Conservation (phyloP, 2,888 invertebrate genomes). For the Microplitis deprimator region DNA sequence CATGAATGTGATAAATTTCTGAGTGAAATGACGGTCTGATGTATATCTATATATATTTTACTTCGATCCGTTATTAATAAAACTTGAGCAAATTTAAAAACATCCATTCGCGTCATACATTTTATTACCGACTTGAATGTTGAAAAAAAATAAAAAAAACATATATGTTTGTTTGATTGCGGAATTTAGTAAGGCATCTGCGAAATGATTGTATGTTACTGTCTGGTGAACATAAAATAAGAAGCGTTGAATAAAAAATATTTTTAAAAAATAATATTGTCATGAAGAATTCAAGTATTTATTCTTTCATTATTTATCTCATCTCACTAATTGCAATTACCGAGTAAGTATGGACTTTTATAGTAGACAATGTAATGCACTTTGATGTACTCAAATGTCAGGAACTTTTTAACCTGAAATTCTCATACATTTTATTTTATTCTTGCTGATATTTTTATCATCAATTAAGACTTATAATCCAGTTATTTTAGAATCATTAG, state of each 20-base stretch:
- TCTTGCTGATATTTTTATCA: background rate
- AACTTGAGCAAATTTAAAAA: background rate
- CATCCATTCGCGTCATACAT: background rate
- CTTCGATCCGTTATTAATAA: background rate
- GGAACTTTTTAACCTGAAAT: background rate
- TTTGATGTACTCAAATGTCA: background rate
- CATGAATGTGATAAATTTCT: too few relatives aligned
- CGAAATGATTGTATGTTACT: background rate
- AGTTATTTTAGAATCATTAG: background rate
- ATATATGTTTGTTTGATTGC: background rate
- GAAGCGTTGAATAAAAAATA: background rate
- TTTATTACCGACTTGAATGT: background rate
- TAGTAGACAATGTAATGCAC: background rate
- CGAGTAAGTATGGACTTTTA: background rate
- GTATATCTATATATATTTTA: background rate
- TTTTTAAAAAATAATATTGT: background rate
- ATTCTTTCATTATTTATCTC: background rate
- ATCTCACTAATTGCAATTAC: background rate
- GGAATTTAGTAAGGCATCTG: background rate
- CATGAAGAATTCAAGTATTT: background rate
- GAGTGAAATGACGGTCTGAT: too few relatives aligned
- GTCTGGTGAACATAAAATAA: background rate
- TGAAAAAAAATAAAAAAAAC: background rate
- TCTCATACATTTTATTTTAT: background rate
- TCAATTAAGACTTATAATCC: background rate